Conservation (phyloP, 2,888 invertebrate genomes). For the Diaperis boleti region DNA sequence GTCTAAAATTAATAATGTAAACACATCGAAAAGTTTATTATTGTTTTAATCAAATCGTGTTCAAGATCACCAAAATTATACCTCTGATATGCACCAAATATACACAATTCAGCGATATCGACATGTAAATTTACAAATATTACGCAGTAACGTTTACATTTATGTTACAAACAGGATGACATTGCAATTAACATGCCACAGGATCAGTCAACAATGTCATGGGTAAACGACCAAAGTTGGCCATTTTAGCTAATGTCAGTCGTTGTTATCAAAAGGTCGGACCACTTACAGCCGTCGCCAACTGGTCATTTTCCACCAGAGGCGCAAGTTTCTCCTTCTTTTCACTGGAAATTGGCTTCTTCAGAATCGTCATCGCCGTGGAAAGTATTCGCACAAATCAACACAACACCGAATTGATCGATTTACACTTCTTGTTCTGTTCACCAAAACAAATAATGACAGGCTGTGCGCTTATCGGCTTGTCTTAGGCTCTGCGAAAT, state of each 20-base stretch:
- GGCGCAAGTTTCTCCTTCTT: conserved; percentile 81
- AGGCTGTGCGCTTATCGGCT: conserved; percentile 33
- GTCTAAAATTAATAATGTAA: no score
- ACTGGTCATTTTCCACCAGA: conserved; percentile 70
- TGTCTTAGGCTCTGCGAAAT: no score
- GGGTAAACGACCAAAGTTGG: conserved; percentile 2
- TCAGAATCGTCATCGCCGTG: conserved; percentile 81
- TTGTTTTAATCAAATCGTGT: no score
- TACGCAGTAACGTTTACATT: no score
- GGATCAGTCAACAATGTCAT: background rate
- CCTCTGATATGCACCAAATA: no score
- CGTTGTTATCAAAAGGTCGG: background rate
- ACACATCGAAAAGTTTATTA: no score
- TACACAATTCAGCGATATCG: no score
- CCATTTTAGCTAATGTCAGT: conserved; percentile 27
- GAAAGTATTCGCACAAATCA: conserved; percentile 27
- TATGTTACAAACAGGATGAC: no score
- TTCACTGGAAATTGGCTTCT: conserved; percentile 78
- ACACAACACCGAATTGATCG: conserved; percentile 40
- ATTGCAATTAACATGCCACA: background rate
- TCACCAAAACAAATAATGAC: conserved; percentile 38
- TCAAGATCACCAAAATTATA: no score
- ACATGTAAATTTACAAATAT: no score
- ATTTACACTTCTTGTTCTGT: conserved; percentile 22
- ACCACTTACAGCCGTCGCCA: conserved; percentile 61